Evolutionary conservation across 1,140 invertebrate species (phyloP), one percentile per base, ranked within the genome.

Genomic region (Aphelinus certus): DNA sequence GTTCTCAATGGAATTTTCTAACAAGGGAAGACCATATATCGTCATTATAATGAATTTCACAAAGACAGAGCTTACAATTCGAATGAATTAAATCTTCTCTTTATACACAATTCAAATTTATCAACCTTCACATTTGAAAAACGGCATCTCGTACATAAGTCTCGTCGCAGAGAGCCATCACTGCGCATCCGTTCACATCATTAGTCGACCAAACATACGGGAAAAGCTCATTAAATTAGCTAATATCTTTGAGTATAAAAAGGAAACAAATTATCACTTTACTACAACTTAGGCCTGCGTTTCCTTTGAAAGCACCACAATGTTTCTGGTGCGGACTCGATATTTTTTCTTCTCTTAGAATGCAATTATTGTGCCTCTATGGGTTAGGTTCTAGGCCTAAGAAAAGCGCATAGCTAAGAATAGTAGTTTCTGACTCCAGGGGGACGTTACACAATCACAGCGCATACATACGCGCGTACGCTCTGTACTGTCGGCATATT

Each of bases 391-490:
- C 79, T 80, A 82, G 77, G 73, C 78, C 78, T 79, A 80, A 78
- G 79, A 82, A 78, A 80, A 80, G 79, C 80, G 76, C 78, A 75
- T 53, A 69, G 72, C 77, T 77, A 73, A 79, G 77, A 80, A 69
- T 77, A 77, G 64, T 71, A 47, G 26, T 60, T 57, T 73, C 63
- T 68, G 51, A 68, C 72, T 68, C 68, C 49, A 64, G 56, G 26
- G 26, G n/a, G 48, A 63, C 53, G 58, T 64, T 49, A 65, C 60
- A 26, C 46, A 26, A 26, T 26, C 26, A 26, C 26, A 26, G 66
- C n/a, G 73, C 69, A 63, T 70, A 62, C n/a, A 70, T 61, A 43
- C 6, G 49, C 45, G 68, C 26, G 26, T 26, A 26, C 46, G 49
- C 7, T 61, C 47, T 48, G 10, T 67, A 46, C 67, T 72, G 72